Conservation (phyloP, 1,140 invertebrate species). For the Diabrotica undecimpunctata region DNA sequence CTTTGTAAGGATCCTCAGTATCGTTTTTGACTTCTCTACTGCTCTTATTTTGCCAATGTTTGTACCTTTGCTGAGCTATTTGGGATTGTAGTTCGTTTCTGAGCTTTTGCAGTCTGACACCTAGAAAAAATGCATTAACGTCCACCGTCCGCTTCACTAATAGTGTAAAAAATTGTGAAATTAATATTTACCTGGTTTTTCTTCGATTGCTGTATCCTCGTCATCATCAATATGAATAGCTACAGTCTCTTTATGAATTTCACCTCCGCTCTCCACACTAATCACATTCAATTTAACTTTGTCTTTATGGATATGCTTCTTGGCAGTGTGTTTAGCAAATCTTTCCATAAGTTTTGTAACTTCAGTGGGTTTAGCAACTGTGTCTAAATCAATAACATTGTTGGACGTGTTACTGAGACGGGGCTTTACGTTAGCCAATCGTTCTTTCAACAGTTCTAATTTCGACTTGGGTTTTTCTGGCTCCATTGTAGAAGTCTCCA, state of each 20-base stretch:
- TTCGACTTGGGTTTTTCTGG: slow-evolving; percentile 22
- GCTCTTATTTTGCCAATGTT: slow-evolving; percentile 61
- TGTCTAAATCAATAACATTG: slow-evolving; percentile 58
- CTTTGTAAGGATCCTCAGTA: slow-evolving; percentile 25
- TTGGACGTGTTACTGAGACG: slow-evolving; percentile 56
- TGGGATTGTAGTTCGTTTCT: slow-evolving; percentile 60
- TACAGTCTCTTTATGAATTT: slow-evolving; percentile 49
- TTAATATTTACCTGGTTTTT: slow-evolving; percentile 56
- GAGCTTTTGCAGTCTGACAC: slow-evolving; percentile 52
- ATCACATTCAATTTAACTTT: slow-evolving; percentile 48
- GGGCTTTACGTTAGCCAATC: slow-evolving; percentile 47
- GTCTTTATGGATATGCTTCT: slow-evolving; percentile 50
- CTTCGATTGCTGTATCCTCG: slow-evolving; percentile 40
- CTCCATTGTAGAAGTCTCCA: not conserved
- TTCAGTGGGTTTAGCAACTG: slow-evolving; percentile 49
- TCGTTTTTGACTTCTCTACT: slow-evolving; percentile 44
- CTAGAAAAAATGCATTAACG: slow-evolving; percentile 24
- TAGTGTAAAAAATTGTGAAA: not conserved
- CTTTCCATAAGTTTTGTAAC: slow-evolving; percentile 58
- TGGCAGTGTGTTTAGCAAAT: slow-evolving; percentile 57
- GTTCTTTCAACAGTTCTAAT: slow-evolving; percentile 36
- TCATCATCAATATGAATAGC: slow-evolving; percentile 44
- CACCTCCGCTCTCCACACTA: slow-evolving; percentile 46
- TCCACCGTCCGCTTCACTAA: too few species aligned
- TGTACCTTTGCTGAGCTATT: slow-evolving; percentile 58